phyloP scores from a whole-genome alignment of 1,140 invertebrate genomes.

The Venturia canescens region DNA sequence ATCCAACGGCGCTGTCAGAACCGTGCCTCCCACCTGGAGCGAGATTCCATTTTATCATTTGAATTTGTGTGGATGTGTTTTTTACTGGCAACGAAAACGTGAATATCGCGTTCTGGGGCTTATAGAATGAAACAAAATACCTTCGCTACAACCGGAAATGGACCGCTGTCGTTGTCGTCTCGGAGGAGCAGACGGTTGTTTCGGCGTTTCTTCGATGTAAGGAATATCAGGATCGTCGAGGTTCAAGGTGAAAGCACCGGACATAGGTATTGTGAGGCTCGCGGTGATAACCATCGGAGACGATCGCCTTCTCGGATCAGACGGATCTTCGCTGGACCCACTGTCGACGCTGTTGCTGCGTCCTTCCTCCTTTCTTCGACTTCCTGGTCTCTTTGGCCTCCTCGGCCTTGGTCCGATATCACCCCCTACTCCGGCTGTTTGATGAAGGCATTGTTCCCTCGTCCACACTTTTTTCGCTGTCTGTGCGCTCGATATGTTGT shows the following conservation, averaged over 20 bases:
- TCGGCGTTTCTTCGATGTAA: constrained; percentile 81
- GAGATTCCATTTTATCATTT: constrained; percentile 21
- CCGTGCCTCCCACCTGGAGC: constrained; percentile 71
- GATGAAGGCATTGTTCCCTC: constrained; percentile 84
- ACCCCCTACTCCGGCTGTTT: constrained; percentile 82
- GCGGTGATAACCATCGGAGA: constrained; percentile 86
- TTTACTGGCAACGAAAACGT: too few relatives aligned
- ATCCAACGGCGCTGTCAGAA: constrained; percentile 79
- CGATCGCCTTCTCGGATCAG: constrained; percentile 74
- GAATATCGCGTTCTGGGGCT: too few relatives aligned
- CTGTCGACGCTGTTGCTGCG: constrained; percentile 78
- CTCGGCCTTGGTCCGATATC: constrained; percentile 71
- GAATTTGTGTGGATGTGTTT: too few relatives aligned
- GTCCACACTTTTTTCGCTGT: constrained; percentile 78
- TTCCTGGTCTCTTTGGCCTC: constrained; percentile 69
- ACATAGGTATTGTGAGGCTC: constrained; percentile 86
- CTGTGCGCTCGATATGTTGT: constrained; percentile 62
- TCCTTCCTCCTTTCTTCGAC: constrained; percentile 74
- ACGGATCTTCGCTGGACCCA: constrained; percentile 74
- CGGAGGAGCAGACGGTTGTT: constrained; percentile 68
- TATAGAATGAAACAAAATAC: constrained; percentile 53
- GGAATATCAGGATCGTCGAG: constrained; percentile 84
- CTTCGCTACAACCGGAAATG: constrained; percentile 72
- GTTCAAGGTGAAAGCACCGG: constrained; percentile 76
- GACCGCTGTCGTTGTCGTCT: constrained; percentile 73